Percentiles rank a stretch among this genome's conserved stretches.
phyloP scores from a whole-genome alignment of 2,113 vertebrate species.

The Coturnix japonica region DNA sequence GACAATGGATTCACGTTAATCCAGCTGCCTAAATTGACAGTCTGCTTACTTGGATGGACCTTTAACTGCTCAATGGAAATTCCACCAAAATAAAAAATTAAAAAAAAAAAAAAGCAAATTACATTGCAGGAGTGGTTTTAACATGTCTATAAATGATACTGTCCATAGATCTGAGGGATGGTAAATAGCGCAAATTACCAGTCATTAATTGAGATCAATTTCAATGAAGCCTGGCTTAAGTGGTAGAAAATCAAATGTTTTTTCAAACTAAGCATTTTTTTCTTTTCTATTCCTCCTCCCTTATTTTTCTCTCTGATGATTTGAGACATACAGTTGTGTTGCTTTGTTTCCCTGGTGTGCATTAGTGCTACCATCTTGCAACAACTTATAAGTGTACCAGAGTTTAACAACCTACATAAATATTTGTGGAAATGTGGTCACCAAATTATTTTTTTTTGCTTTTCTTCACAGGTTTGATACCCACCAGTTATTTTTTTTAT shows the following conservation, averaged over 20 bases:
- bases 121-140: neutral
- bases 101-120: neutral
- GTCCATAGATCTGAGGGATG: neutral
- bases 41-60: neutral
- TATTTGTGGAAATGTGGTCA: constrained; percentile 9
- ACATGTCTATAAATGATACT: neutral
- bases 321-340: neutral
- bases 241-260: constrained; percentile 20
- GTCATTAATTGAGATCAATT: constrained; percentile 1
- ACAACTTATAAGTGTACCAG: neutral
- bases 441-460: constrained; percentile 43
- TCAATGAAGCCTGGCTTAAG: neutral
- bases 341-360: neutral
- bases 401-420: neutral
- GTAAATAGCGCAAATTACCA: neutral
- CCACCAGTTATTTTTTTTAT: constrained; percentile 38
- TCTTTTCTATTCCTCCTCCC: neutral
- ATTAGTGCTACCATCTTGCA: neutral
- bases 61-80: neutral
- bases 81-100: neutral
- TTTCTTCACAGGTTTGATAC: neutral
- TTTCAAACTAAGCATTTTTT: neutral
- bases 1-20: neutral
- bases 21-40: neutral
- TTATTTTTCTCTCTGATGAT: neutral